These are phyloP conservation scores for Anolis apletophallus DNA, from an alignment of 2,797 vertebrate species.

Conservation along the genomic window DNA sequence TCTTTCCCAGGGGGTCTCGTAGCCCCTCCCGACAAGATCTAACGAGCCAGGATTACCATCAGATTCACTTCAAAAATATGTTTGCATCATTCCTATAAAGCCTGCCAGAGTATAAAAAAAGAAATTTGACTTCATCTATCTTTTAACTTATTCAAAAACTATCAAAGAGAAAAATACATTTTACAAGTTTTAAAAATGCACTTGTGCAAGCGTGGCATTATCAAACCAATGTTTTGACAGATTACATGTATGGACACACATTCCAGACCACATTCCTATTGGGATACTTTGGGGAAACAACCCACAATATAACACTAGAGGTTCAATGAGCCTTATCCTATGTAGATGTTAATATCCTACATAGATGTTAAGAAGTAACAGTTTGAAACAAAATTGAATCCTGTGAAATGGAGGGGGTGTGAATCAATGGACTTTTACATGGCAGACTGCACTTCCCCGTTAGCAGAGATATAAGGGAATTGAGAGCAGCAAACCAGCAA, in stretches of 20 bases:
- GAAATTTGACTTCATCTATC: slow-evolving; percentile 49
- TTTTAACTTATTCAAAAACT: slow-evolving; percentile 55
- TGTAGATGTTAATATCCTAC: slow-evolving; percentile 1
- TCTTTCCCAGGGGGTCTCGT: too few relatives aligned
- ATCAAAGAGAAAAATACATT: slow-evolving; percentile 52
- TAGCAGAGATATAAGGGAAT: not conserved
- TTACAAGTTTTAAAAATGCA: slow-evolving; percentile 40
- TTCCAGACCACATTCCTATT: slow-evolving; percentile 44
- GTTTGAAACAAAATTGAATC: not conserved
- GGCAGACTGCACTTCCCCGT: not conserved
- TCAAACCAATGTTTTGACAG: slow-evolving; percentile 57
- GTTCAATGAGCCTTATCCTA: slow-evolving; percentile 34
- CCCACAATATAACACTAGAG: slow-evolving; percentile 11
- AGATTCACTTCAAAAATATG: slow-evolving; percentile 50
- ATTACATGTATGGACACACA: not conserved
- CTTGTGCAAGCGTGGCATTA: slow-evolving; percentile 45
- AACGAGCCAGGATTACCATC: too few relatives aligned
- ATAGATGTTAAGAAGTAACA: not conserved
- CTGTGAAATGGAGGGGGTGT: not conserved
- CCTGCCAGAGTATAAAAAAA: slow-evolving; percentile 39
- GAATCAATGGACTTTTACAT: not conserved
- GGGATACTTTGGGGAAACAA: not conserved
- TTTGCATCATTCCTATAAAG: slow-evolving; percentile 59
- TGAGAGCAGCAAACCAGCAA: not conserved
- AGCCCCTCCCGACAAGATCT: too few relatives aligned